Evolutionary conservation across 2,888 invertebrate genomes (phyloP), one percentile per base, ranked within the genome.

Genomic region (Thelaira solivaga): DNA sequence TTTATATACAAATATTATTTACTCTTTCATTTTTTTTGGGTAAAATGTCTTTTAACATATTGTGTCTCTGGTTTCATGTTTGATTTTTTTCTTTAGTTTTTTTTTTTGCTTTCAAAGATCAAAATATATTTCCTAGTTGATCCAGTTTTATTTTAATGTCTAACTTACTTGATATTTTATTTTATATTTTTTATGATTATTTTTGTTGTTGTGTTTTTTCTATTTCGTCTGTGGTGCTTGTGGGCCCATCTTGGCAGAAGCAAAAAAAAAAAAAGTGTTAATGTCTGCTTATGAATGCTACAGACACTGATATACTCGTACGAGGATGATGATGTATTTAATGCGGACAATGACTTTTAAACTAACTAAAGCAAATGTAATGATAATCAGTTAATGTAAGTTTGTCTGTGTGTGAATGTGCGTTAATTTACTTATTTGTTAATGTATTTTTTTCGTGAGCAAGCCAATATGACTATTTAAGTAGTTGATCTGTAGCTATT

Each of bases 111-210:
- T 61, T 29, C 16, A 61, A 39, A 74, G 59, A 74, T 74, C 67
- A 51, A 29, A 68, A 74, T 53, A 26, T 61, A 74, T 69, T 78
- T 78, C 78, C 78, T 78, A 57, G 78, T 78, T 78, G 69, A 74
- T 65, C 78, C 74, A 74, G 78, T 78, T 78, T 75, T 62, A n/a
- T 53, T 41, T 57, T 11, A 22, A 22, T 29, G 41, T 16, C 34
- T 47, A 47, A 57, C 11, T 64, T 39, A 4, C 29, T 51, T 29
- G n/a, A 20, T 68, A 10, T 31, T 18, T 41, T 24, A 20, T 24
- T 45, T 41, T 22, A 16, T 34, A 4, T 26, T 20, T 34, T 29
- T 49, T n/a, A 22, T 7, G 41, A 29, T 20, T n/a, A 31, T 11
- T 26, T 41, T 16, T 39, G 10, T 6, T 1, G 20, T 3, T 34